Conservation (phyloP, 2,888 invertebrate genomes). For the Timema cristinae region DNA sequence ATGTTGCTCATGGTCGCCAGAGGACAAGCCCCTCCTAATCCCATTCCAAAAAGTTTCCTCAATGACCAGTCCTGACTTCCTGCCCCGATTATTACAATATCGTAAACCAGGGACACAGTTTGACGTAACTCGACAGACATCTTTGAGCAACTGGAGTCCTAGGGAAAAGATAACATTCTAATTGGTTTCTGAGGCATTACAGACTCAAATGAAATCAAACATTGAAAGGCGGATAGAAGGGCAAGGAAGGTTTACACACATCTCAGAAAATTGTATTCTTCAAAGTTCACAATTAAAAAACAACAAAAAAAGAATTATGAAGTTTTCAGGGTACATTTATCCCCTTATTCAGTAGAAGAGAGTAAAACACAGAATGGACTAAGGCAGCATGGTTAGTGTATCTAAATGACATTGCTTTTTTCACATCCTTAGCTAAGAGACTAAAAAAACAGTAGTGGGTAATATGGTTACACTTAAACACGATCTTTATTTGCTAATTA, state of each 20-base stretch:
- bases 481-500: too few species aligned
- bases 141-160: constrained; percentile 54
- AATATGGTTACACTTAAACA: too few species aligned
- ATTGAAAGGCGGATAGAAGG: not conserved
- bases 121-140: constrained; percentile 76
- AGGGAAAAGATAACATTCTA: constrained; percentile 30
- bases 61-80: constrained; percentile 75
- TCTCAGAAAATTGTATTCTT: not conserved
- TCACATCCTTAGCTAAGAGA: too few species aligned
- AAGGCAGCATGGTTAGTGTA: not conserved
- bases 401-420: too few species aligned
- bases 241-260: not conserved
- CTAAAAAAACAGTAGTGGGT: too few species aligned
- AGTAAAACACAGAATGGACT: not conserved
- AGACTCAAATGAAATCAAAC: not conserved
- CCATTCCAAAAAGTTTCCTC: constrained; percentile 80
- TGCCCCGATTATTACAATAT: constrained; percentile 60
- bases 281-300: too few species aligned
- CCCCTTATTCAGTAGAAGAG: too few species aligned
- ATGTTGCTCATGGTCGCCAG: constrained; percentile 72
- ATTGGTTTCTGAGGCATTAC: not conserved
- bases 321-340: too few species aligned
- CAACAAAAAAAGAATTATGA: too few species aligned
- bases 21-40: constrained; percentile 76
- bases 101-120: constrained; percentile 83